A percentile compares a stretch with the other conserved stretches of the same genome.
These are phyloP conservation scores for Aphaenogaster ashmeadi DNA, from an alignment of 1,140 invertebrate genomes.

Conservation along the genomic window DNA sequence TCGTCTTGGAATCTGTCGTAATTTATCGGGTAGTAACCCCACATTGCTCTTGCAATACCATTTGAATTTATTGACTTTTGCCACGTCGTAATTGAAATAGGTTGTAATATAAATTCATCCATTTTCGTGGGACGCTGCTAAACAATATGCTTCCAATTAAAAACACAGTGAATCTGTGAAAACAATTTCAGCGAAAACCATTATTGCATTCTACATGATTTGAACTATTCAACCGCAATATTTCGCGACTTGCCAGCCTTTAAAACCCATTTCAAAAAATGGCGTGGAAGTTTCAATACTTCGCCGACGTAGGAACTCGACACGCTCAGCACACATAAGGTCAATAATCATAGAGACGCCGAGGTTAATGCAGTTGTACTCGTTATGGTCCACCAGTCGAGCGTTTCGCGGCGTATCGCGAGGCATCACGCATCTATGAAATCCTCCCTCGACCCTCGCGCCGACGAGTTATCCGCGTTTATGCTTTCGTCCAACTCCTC, in stretches of 20 bases:
- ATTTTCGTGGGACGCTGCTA: not conserved
- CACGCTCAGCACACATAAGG: not conserved
- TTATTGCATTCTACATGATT: not conserved
- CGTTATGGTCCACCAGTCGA: conserved; percentile 43
- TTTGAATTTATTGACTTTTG: conserved; percentile 37
- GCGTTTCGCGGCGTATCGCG: conserved; percentile 32
- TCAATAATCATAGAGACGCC: conserved; percentile 39
- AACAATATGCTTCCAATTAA: not conserved
- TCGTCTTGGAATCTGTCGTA: conserved; percentile 48
- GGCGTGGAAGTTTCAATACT: not conserved
- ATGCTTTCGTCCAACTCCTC: conserved; percentile 30
- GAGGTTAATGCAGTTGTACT: conserved; percentile 48
- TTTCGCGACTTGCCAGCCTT: not conserved
- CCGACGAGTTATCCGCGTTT: conserved; percentile 56
- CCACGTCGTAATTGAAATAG: conserved; percentile 53
- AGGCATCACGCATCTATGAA: conserved; percentile 49
- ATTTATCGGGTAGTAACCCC: conserved; percentile 46
- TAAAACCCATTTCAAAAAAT: not conserved
- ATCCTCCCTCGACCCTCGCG: not conserved
- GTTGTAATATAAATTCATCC: conserved; percentile 34
- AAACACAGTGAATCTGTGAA: not conserved
- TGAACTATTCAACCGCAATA: not conserved
- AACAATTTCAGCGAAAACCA: not conserved
- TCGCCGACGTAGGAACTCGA: not conserved
- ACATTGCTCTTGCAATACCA: not conserved